Evolutionary conservation across 92 coral and sea anemone genomes (phyloP).

Genomic region (Galaxea fascicularis): DNA sequence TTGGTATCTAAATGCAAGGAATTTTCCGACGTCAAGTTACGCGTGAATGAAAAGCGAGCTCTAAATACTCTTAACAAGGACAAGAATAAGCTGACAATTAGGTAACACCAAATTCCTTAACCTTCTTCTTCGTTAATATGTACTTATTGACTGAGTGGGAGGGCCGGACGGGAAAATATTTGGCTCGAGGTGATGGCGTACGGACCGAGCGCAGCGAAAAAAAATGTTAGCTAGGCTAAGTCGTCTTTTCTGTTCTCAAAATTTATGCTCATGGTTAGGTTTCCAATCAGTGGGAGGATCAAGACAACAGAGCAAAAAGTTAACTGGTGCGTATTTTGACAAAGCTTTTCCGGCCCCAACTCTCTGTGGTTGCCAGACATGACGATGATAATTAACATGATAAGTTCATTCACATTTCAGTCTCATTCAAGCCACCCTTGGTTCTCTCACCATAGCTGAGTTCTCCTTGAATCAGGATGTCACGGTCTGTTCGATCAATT

Average conservation of each 20-base stretch:
- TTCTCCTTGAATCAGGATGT: conserved; percentile 93
- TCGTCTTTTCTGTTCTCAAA: not conserved
- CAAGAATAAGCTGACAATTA: conserved; percentile 87
- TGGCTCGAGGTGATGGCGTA: too few species aligned
- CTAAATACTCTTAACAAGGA: conserved; percentile 95
- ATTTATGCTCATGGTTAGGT: conserved; percentile 56
- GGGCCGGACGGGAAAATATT: too few species aligned
- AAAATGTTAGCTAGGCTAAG: too few species aligned
- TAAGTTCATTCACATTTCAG: conserved; percentile 41
- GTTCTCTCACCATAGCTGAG: conserved; percentile 82
- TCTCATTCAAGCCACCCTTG: conserved; percentile 93
- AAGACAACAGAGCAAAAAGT: conserved; percentile 96
- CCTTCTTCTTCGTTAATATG: too few species aligned
- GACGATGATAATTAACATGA: not conserved
- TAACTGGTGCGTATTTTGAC: conserved; percentile 74
- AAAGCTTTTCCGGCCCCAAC: not conserved
- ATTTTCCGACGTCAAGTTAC: conserved; percentile 90
- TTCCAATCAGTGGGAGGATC: conserved; percentile 93
- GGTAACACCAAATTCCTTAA: conserved; percentile 53
- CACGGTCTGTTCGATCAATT: conserved; percentile 67
- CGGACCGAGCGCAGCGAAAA: too few species aligned
- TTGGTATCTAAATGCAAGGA: conserved; percentile 95
- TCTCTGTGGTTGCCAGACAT: not conserved
- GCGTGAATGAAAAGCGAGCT: conserved; percentile 82
- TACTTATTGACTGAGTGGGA: too few species aligned